Base-by-base conservation (phyloP, 2,113 vertebrate species). In the Atherinomorus stipes region DNA sequence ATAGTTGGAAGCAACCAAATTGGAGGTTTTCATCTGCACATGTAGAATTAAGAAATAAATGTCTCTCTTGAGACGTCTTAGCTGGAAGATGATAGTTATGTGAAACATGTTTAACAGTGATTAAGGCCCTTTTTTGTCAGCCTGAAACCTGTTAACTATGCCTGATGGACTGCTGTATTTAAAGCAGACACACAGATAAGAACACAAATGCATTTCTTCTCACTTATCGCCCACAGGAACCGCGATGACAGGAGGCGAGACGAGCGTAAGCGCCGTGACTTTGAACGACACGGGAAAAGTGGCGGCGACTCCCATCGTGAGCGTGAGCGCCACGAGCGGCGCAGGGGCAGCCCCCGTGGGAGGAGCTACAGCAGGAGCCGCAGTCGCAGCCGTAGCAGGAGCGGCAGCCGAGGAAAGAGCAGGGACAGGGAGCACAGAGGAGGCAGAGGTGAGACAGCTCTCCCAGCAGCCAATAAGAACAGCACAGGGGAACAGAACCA, bases 251-350 rank as follows among this genome's bases (percentile, higher is more conserved):
- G 97, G 12, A 95, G 97, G 85, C 94, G 98, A 76, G 98, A 99
- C 1, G 98, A 99, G 73, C 97, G 97, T 47, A 98, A 98, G 23
- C 96, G 97, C 52, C 95, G 98, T 21, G 97, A 99, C 74, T 95
- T 94, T 0, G 96, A 99, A 42, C 91, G 97, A 18, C 96, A 96
- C 67, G 95, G 95, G 1, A 96, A 98, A 28, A 88, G 93, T 47
- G 85, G 89, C 51, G 89, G 92, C 16, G 97, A 99, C 59, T 61
- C 94, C 54, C 97, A 98, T 76, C 93, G 98, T 19, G 98, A 99
- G 58, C 96, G 98, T 4, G 98, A 99, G 72, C 96, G 98, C 4
- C 97, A 97, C 0, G 94, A 99, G 71, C 96, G 98, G n/a, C 95
- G 96, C 37, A 92, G 97, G 31, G 96, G 94, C 57, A 93, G 96